Conservation (phyloP, 2,797 vertebrate genomes). For the Antrozous pallidus region DNA sequence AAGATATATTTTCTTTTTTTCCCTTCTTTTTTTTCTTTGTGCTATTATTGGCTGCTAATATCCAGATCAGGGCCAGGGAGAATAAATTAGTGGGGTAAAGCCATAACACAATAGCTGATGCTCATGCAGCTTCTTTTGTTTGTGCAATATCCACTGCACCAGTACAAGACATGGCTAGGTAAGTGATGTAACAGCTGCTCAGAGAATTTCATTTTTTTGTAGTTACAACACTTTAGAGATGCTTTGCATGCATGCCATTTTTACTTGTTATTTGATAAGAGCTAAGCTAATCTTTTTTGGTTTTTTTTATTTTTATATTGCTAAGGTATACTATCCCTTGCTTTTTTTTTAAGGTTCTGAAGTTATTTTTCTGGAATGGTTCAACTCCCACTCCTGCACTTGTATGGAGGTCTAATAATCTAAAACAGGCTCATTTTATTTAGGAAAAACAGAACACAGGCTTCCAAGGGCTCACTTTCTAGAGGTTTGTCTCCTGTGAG, state of each 20-base stretch:
- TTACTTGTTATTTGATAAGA: slow-evolving; percentile 34
- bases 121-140: slow-evolving; percentile 48
- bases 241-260: not conserved
- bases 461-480: not conserved
- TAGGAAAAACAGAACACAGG: not conserved
- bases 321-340: not conserved
- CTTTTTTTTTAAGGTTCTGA: not conserved
- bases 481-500: not conserved
- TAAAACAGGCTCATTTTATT: not conserved
- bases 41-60: slow-evolving; percentile 57
- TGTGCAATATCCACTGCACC: slow-evolving; percentile 44
- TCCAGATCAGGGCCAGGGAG: slow-evolving; percentile 66
- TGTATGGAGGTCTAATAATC: not conserved
- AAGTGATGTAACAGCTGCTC: slow-evolving; percentile 45
- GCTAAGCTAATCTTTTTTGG: slow-evolving; percentile 38
- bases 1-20: not conserved
- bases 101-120: slow-evolving; percentile 50
- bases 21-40: not conserved
- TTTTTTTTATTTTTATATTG: not conserved
- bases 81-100: slow-evolving; percentile 78
- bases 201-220: slow-evolving; percentile 62
- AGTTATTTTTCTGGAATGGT: slow-evolving; percentile 5
- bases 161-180: slow-evolving; percentile 37
- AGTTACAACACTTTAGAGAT: not conserved
- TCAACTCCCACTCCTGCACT: not conserved